These are phyloP conservation scores for Hylomyscus alleni DNA, from an alignment of 2,797 vertebrate genomes.

Conservation along the genomic window DNA sequence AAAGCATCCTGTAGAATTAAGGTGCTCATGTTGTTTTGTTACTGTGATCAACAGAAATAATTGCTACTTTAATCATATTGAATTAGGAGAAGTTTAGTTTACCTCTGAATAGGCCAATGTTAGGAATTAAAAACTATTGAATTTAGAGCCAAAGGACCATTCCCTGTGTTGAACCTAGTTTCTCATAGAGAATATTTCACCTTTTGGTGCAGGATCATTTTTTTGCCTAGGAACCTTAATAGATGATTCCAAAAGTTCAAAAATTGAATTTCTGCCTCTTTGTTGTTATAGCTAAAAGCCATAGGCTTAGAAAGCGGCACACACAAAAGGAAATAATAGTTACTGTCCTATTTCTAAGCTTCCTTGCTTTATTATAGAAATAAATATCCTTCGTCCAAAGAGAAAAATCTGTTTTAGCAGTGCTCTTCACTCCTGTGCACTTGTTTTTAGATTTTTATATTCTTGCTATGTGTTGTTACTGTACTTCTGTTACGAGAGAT, in stretches of 20 bases:
- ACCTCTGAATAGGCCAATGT: slow-evolving; percentile 46
- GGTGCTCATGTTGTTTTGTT: slow-evolving; percentile 73
- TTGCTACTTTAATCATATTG: slow-evolving; percentile 74
- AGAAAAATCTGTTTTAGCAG: slow-evolving; percentile 58
- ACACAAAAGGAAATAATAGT: slow-evolving; percentile 60
- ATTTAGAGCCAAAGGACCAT: slow-evolving; percentile 43
- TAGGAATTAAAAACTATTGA: slow-evolving; percentile 60
- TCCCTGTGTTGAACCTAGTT: neutral
- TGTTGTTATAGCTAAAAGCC: slow-evolving; percentile 46
- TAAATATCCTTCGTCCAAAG: slow-evolving; percentile 56
- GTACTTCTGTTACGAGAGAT: slow-evolving; percentile 40
- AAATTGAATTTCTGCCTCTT: slow-evolving; percentile 62
- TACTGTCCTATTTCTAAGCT: slow-evolving; percentile 70
- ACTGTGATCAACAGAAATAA: slow-evolving; percentile 77
- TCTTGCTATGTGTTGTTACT: slow-evolving; percentile 58
- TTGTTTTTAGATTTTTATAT: slow-evolving; percentile 61
- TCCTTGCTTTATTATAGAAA: slow-evolving; percentile 57
- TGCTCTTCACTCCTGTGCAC: slow-evolving; percentile 28
- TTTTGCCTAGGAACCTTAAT: slow-evolving; percentile 17
- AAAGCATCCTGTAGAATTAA: slow-evolving; percentile 73
- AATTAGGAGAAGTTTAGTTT: slow-evolving; percentile 47
- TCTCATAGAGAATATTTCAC: slow-evolving; percentile 19
- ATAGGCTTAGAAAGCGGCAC: neutral
- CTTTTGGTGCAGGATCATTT: neutral
- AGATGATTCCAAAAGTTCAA: neutral